Evolutionary conservation across 2,888 invertebrate species (phyloP).

Genomic region (Capitulum mitella): DNA sequence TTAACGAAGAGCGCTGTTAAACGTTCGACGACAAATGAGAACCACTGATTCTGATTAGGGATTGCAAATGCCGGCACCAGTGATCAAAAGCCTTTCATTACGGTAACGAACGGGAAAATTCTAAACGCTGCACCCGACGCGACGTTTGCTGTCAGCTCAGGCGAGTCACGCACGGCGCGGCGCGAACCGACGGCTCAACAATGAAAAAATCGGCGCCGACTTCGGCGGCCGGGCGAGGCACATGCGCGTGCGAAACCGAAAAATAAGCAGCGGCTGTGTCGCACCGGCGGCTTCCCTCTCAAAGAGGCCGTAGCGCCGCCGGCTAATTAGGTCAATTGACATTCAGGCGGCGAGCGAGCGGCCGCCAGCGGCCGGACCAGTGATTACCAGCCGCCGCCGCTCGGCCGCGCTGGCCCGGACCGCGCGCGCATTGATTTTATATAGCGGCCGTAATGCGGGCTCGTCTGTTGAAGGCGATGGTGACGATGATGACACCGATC

Average conservation of each 20-base stretch:
- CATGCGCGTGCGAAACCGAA: too few relatives aligned
- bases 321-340: conserved; percentile 25
- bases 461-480: not conserved
- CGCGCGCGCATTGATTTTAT: not conserved
- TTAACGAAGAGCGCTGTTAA: not conserved
- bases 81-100: too few relatives aligned
- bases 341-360: not conserved
- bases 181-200: too few relatives aligned
- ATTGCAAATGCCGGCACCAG: too few relatives aligned
- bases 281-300: not conserved
- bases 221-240: too few relatives aligned
- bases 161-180: too few relatives aligned
- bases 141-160: too few relatives aligned
- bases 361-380: not conserved
- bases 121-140: too few relatives aligned
- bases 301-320: not conserved
- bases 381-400: not conserved
- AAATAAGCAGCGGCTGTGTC: not conserved
- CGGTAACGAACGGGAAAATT: too few relatives aligned
- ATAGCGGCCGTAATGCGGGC: not conserved
- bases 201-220: too few relatives aligned
- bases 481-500: not conserved
- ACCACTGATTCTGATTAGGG: too few relatives aligned
- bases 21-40: too few relatives aligned
- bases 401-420: not conserved